A percentile compares a stretch with the other conserved stretches of the same genome.
These are phyloP conservation scores for Stegastes partitus DNA, from an alignment of 2,113 vertebrate genomes.

Conservation along the genomic window DNA sequence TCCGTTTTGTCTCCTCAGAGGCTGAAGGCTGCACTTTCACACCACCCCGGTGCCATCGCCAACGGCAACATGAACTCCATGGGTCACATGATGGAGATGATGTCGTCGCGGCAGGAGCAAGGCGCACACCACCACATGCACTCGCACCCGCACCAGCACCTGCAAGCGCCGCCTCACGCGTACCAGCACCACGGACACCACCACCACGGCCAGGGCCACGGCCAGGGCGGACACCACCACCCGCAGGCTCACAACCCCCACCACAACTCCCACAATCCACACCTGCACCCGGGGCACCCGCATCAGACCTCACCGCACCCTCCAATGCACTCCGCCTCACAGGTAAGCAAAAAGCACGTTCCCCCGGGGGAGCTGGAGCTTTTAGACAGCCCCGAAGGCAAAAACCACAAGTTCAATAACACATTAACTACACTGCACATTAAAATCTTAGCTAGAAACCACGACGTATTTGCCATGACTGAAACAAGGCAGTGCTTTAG, in stretches of 20 bases:
- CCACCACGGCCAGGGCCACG: constrained; percentile 90
- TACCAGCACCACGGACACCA: constrained; percentile 89
- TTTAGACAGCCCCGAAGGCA: constrained; percentile 31
- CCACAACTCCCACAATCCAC: constrained; percentile 94
- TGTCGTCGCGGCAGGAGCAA: constrained; percentile 94
- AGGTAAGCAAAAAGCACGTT: constrained; percentile 83
- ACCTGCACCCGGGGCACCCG: constrained; percentile 92
- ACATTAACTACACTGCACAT: constrained; percentile 54
- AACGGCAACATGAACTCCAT: constrained; percentile 99
- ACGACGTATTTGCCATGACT: constrained; percentile 10
- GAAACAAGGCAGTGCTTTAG: constrained; percentile 50
- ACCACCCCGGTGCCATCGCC: constrained; percentile 94
- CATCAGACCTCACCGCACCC: constrained; percentile 96
- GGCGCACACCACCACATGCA: constrained; percentile 94
- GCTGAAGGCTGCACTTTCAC: constrained; percentile 96
- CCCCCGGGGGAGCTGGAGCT: constrained; percentile 33
- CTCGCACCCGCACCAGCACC: constrained; percentile 95
- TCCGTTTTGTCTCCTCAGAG: constrained; percentile 87
- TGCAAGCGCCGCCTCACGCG: constrained; percentile 91
- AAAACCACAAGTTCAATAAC: constrained; percentile 64
- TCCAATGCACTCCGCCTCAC: constrained; percentile 92
- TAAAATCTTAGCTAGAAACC: constrained; percentile 49
- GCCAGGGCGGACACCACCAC: constrained; percentile 91
- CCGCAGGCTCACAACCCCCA: constrained; percentile 93
- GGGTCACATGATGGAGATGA: constrained; percentile 99